phyloP scores from a whole-genome alignment of 2,797 vertebrate species.

The Streptopelia turtur region DNA sequence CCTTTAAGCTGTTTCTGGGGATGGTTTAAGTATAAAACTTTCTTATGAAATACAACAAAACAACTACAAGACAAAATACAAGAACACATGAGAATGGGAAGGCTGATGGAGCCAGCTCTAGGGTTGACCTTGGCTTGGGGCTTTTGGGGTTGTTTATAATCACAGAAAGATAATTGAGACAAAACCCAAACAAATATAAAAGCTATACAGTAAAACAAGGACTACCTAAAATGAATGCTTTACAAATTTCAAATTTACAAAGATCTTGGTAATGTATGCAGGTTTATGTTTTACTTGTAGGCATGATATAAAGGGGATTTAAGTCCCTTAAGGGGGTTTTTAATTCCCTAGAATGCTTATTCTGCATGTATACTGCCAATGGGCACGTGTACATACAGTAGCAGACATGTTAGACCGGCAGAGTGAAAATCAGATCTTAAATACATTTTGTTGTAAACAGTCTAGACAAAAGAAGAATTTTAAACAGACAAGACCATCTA shows the following conservation, averaged over 20 bases:
- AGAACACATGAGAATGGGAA: neutral
- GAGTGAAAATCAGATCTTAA: neutral
- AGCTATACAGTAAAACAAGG: neutral
- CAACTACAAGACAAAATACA: neutral
- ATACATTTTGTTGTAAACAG: slow-evolving; percentile 40
- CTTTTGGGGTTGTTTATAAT: neutral
- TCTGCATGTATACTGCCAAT: neutral
- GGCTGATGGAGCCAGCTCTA: neutral
- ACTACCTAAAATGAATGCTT: neutral
- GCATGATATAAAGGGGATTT: neutral
- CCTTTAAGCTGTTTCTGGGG: neutral
- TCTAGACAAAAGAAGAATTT: slow-evolving; percentile 39
- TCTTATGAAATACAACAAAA: neutral
- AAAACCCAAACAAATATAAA: neutral
- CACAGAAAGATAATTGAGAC: neutral
- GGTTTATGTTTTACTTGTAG: neutral
- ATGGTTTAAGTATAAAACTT: neutral
- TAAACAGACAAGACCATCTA: slow-evolving; percentile 30
- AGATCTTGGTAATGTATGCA: neutral
- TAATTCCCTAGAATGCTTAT: neutral
- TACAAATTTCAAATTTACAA: neutral
- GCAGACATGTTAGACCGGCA: neutral
- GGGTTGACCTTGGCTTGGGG: neutral
- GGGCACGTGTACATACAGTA: neutral
- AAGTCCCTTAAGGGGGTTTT: neutral